Evolutionary conservation across 2,888 invertebrate genomes (phyloP), one percentile per base, ranked within the genome.

Genomic region (Pachliopta kotzebuea): DNA sequence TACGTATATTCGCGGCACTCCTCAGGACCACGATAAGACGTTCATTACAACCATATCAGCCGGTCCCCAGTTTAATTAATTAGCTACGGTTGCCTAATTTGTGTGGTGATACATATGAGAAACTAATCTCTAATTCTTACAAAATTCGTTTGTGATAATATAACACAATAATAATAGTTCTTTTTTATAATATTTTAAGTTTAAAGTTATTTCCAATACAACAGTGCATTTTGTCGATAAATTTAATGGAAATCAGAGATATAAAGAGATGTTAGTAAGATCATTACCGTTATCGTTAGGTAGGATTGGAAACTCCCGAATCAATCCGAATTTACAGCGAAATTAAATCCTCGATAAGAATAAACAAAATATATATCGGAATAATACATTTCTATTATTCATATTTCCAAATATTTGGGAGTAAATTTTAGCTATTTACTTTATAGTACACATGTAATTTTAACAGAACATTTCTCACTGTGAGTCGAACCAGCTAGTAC

Each of bases 81-180:
- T 64, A 56, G 21, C 29, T 64, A 60, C 9, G n/a, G 50, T 60
- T 64, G 64, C 60, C 60, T 56, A 64, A 64, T 56, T 64, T 52
- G 21, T 29, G 45, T 63, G 63, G 9, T 52, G 56, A n/a, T 56
- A 56, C 24, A 56, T 64, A 42, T 24, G 56, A 60, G 60, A 60
- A 64, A 64, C 24, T 60, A 31, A 62, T 62, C 49, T 23, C 9
- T 56, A 23, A 60, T 52, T 52, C n/a, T 60, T 52, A 60, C 64
- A 60, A 56, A 50, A 60, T 29, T 31, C 52, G 26, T 63, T 45
- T 17, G 23, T n/a, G 37, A 37, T 37, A 37, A 37, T 37, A 31
- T 37, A 37, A 37, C 14, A 2, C 37, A 37, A 14, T 1, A 14
- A 37, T 31, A 9, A 8, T 31, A 14, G 37, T 37, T 11, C 2